Base-by-base conservation (phyloP, 2,888 invertebrate genomes). In the Girardia tigrina region DNA sequence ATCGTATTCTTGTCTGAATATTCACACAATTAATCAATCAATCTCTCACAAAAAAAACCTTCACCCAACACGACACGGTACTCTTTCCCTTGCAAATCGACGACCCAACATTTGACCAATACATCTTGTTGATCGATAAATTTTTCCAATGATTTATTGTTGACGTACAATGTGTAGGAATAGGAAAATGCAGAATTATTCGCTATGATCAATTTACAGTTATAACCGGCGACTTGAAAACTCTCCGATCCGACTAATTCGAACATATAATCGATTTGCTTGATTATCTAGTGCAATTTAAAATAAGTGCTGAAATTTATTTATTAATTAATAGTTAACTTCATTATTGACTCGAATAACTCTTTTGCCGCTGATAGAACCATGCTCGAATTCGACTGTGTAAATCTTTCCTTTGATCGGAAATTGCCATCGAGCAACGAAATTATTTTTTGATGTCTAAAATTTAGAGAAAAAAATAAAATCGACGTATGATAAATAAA, bases 391-490 rank as follows among this genome's bases (percentile, higher is more conserved):
- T 56, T 56, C 56, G 4, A 56, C 56, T 8, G n/a, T 16, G 23
- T 56, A 2, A 12, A n/a, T 56, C n/a, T 56, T 56, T n/a, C 56
- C 56, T 20, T 23, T 56, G 23, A 56, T 16, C 23, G 56, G 56
- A 56, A 56, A 56, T 56, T 56, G 8, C 56, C 56, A 56, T 56
- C 56, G n/a, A 56, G 56, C 56, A 16, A 56, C 56, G n/a, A 56
- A 56, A n/a, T 56, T 56, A n/a, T 56, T 56, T 56, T 56, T 56
- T 20, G 56, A 56, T n/a, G 56, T 56, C 56, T 56, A 56, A 56
- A 56, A 56, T 56, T 36, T 36, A n/a, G n/a, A n/a, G n/a, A n/a
- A n/a, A n/a, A n/a, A n/a, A n/a, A n/a, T n/a, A n/a, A n/a, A n/a
- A n/a, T n/a, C n/a, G n/a, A n/a, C n/a, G n/a, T n/a, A n/a, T n/a